A percentile compares a stretch with the other conserved stretches of the same genome.
Evolutionary conservation across 2,797 vertebrate species (phyloP).

Genomic region (Lagodon rhomboides): DNA sequence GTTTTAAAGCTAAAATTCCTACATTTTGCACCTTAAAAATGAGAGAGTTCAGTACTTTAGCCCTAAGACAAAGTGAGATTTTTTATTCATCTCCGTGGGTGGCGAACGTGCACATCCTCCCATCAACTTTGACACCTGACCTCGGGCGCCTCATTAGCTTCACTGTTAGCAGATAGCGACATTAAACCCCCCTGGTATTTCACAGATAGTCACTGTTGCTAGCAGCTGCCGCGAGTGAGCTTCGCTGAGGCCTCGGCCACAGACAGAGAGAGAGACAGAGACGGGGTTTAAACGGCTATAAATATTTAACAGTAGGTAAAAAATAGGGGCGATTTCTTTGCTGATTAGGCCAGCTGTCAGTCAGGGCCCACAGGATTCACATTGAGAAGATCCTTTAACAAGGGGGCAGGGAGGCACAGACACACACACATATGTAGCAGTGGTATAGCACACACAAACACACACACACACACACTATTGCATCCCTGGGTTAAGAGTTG

Average conservation of each 20-base stretch:
- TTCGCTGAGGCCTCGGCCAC: slow-evolving; percentile 18
- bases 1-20: too few species aligned
- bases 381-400: slow-evolving; percentile 50
- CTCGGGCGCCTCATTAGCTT: slow-evolving; percentile 59
- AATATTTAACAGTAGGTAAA: slow-evolving; percentile 76
- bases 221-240: slow-evolving; percentile 46
- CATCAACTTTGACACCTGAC: slow-evolving; percentile 51
- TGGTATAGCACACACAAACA: too few species aligned
- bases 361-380: slow-evolving; percentile 49
- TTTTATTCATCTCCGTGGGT: slow-evolving; percentile 29
- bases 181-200: slow-evolving; percentile 56
- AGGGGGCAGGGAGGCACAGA: not conserved
- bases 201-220: slow-evolving; percentile 50
- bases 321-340: slow-evolving; percentile 62
- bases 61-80: not conserved
- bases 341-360: slow-evolving; percentile 71
- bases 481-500: slow-evolving; percentile 40
- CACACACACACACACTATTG: slow-evolving; percentile 28
- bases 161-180: slow-evolving; percentile 42
- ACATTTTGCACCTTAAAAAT: too few species aligned
- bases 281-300: slow-evolving; percentile 66
- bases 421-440: slow-evolving; percentile 8
- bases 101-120: slow-evolving; percentile 21
- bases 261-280: slow-evolving; percentile 25
- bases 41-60: too few species aligned